phyloP scores from a whole-genome alignment of 2,888 invertebrate species.

The Axea sp. region DNA sequence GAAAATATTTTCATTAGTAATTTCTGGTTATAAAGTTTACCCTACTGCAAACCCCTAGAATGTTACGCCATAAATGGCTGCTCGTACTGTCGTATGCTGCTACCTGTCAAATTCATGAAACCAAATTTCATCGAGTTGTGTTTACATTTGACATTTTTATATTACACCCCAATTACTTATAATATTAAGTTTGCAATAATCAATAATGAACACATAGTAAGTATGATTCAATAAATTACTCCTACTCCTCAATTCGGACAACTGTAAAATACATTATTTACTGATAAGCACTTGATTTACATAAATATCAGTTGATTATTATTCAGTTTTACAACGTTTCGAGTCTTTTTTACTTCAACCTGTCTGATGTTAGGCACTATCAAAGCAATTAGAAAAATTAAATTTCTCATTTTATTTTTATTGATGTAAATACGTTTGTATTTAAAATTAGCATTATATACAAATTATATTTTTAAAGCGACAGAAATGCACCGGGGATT shows the following conservation, averaged over 20 bases:
- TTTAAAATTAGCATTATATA: too few relatives aligned
- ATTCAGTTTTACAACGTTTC: too few relatives aligned
- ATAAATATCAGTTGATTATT: slow-evolving; percentile 16
- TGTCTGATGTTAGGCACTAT: too few relatives aligned
- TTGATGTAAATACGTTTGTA: too few relatives aligned
- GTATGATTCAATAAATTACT: slow-evolving; percentile 9
- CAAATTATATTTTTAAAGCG: slow-evolving; percentile 65
- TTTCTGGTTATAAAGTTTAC: slow-evolving; percentile 1
- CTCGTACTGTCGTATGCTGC: slow-evolving; percentile 43
- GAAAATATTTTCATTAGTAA: too few relatives aligned
- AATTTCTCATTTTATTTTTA: too few relatives aligned
- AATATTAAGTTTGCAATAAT: slow-evolving; percentile 2
- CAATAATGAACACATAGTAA: slow-evolving; percentile 54
- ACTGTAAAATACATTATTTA: slow-evolving; percentile 1
- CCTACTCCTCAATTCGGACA: not conserved
- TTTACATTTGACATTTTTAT: slow-evolving; percentile 42
- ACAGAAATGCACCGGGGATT: slow-evolving; percentile 71
- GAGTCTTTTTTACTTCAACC: too few relatives aligned
- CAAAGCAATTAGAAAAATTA: too few relatives aligned
- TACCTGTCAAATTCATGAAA: slow-evolving; percentile 51
- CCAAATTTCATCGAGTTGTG: slow-evolving; percentile 15
- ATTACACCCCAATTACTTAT: not conserved
- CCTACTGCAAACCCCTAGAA: slow-evolving; percentile 1
- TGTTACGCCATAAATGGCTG: slow-evolving; percentile 39
- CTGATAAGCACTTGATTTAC: slow-evolving; percentile 40